Conservation (phyloP, 2,888 invertebrate genomes). For the Microplitis deprimator region DNA sequence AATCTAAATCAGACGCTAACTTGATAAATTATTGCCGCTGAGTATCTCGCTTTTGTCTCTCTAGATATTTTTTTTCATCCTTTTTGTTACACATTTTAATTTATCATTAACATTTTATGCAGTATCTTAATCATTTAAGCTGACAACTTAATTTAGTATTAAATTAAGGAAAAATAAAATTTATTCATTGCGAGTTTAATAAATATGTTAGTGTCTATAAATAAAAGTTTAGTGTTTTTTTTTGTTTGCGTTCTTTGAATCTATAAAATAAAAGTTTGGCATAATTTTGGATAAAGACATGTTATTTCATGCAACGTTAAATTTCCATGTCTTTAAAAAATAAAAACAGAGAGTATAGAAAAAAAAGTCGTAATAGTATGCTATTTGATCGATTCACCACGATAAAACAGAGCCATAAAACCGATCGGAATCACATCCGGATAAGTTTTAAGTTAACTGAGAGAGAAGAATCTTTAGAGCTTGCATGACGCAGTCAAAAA, state of each 20-base stretch:
- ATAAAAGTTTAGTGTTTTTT: too few relatives aligned
- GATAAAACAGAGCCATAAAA: slow-evolving; percentile 61
- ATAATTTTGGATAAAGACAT: slow-evolving; percentile 54
- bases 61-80: not conserved
- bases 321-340: slow-evolving; percentile 40
- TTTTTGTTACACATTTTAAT: slow-evolving; percentile 7
- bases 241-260: not conserved
- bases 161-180: not conserved
- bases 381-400: slow-evolving; percentile 62
- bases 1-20: slow-evolving; percentile 33
- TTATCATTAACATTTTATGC: slow-evolving; percentile 4
- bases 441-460: slow-evolving; percentile 28
- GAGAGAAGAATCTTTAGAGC: slow-evolving; percentile 15
- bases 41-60: not conserved
- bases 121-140: not conserved
- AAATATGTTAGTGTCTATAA: too few relatives aligned
- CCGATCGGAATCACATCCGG: slow-evolving; percentile 50
- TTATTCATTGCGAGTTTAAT: too few relatives aligned
- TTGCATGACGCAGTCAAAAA: slow-evolving; percentile 38
- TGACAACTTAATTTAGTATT: not conserved
- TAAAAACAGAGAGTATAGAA: slow-evolving; percentile 35
- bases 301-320: slow-evolving; percentile 55
- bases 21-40: slow-evolving; percentile 34
- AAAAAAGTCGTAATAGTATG: slow-evolving; percentile 60
- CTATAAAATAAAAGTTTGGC: slow-evolving; percentile 36